Base-by-base conservation (phyloP, 2,797 vertebrate genomes). In the Spatula clypeata region DNA sequence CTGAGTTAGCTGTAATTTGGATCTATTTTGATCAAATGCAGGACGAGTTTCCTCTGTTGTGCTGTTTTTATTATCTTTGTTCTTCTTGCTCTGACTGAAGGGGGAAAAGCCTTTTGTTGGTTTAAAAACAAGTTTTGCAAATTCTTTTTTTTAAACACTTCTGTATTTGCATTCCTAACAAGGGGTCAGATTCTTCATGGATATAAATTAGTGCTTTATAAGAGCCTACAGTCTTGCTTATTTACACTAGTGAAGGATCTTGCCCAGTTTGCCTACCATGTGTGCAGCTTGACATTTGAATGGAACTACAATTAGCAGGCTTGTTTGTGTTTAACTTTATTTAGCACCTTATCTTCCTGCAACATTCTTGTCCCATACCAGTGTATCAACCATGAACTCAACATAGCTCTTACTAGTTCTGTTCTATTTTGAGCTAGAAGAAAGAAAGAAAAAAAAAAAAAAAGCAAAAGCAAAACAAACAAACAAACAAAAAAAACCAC, bases 311-410 rank as follows among this genome's bases (percentile, higher is more conserved):
- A 93, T 95, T 89, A 94, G 70, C 76, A 79, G 82, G 7, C n/a
- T 62, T 95, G 90, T 76, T 96, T 96, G 90, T 64, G 62, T 84
- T 94, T 81, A 84, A 96, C 95, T 97, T 97, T 96, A 95, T 96
- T 97, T 97, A 97, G 96, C 91, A 94, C 96, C 95, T 96, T 97
- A 97, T 97, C 97, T 97, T 88, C 38, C 86, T 5, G 2, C 79
- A 82, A 77, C 95, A 96, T 97, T 97, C 97, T 96, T 97, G 96
- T 96, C 69, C 0, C 71, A 87, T 79, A 94, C 94, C 79, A 94
- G 70, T 23, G 23, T 72, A 79, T 96, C 93, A 96, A 92, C 89
- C 94, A 54, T 84, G 94, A 97, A 95, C 96, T 93, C 71, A 69
- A 77, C 91, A 81, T 32, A 94, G 61, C 79, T 84, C 82, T 93